Evolutionary conservation across 2,888 invertebrate species (phyloP).

Genomic region (Tricholauxania praeusta): DNA sequence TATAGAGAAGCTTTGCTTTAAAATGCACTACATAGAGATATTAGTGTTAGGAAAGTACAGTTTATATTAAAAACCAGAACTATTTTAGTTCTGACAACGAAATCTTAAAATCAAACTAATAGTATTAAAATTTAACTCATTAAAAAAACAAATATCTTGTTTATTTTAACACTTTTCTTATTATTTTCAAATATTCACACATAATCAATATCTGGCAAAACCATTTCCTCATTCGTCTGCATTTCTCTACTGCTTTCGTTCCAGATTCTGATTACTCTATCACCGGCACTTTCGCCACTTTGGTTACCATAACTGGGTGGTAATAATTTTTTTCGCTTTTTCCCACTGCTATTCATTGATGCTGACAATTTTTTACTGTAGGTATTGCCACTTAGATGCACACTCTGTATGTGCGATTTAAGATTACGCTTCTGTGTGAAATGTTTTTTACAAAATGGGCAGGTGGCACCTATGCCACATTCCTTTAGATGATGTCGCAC

Average conservation of each 20-base stretch:
- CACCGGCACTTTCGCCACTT: background rate
- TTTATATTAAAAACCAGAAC: too few relatives aligned
- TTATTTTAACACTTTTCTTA: too few relatives aligned
- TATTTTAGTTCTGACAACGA: too few relatives aligned
- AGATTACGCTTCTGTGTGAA: constrained; percentile 55
- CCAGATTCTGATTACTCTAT: background rate
- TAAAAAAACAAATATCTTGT: too few relatives aligned
- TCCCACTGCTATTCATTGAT: background rate
- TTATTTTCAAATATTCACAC: background rate
- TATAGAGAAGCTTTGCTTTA: too few relatives aligned
- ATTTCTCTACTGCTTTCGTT: background rate
- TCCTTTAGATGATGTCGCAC: constrained; percentile 54
- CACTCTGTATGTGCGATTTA: constrained; percentile 51
- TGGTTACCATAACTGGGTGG: background rate
- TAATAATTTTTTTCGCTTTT: too few relatives aligned
- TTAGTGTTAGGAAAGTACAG: too few relatives aligned
- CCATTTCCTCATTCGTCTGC: constrained; percentile 7
- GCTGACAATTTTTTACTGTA: background rate
- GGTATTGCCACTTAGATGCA: constrained; percentile 37
- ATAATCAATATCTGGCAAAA: constrained; percentile 17
- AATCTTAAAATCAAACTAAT: too few relatives aligned
- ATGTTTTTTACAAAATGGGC: constrained; percentile 54
- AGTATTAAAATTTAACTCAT: too few relatives aligned
- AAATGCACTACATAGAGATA: too few relatives aligned
- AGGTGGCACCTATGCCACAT: constrained; percentile 55